Conservation (phyloP, 2,797 vertebrate species). For the Oreochromis grahami region DNA sequence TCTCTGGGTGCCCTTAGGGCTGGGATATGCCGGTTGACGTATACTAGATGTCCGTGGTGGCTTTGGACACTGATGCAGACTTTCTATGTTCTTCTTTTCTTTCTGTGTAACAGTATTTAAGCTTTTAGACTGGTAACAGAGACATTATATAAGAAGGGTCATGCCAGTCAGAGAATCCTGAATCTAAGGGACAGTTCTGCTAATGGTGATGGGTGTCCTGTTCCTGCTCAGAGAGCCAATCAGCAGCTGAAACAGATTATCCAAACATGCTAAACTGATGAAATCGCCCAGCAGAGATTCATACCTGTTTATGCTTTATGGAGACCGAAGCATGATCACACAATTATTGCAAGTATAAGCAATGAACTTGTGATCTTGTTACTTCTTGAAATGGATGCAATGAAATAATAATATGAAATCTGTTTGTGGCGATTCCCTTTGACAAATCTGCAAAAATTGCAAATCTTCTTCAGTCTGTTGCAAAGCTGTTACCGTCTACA, state of each 20-base stretch:
- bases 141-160: background rate
- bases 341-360: background rate
- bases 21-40: background rate
- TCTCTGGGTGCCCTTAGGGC: background rate
- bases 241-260: background rate
- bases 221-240: background rate
- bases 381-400: background rate
- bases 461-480: background rate
- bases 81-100: background rate
- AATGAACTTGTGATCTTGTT: background rate
- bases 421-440: background rate
- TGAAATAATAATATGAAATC: background rate
- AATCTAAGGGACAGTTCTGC: background rate
- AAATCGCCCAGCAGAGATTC: accelerated
- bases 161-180: background rate
- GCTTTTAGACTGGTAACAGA: background rate
- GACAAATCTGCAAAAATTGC: background rate
- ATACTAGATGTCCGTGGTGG: background rate
- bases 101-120: background rate
- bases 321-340: background rate
- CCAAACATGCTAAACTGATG: background rate
- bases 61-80: background rate
- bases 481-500: background rate
- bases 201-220: background rate
- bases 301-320: background rate